Base-by-base conservation (phyloP, 1,140 invertebrate genomes). In the Cherax quadricarinatus region DNA sequence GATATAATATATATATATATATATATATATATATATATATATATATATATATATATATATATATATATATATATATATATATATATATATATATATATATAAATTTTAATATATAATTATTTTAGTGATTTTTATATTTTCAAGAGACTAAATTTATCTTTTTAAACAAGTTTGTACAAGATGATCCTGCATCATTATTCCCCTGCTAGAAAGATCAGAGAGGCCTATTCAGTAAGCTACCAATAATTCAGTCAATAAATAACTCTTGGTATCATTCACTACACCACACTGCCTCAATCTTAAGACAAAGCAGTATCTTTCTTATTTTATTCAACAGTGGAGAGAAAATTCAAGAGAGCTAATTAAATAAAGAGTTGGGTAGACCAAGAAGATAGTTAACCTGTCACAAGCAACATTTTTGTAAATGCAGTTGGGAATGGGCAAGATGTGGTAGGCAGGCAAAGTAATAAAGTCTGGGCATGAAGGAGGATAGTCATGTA, bases 221-320 rank as follows among this genome's bases (percentile, higher is more conserved):
- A 4, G 24, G 70, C 10, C 48, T 83, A 57, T 30, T 83, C 81
- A n/a, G 24, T 60, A 83, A 83, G 57, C 81, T 83, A 83, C 48
- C 81, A 83, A 83, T 24, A 21, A 75, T 9, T 75, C 51, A 60
- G n/a, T 83, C 81, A 60, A 60, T 83, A 57, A 83, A 53, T 83
- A 57, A 83, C 14, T 81, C 48, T 18, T 81, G 48, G 53, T 48
- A 81, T n/a, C 79, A 24, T 83, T 53, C 51, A 21, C 57, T 24
- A 83, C 51, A 57, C 51, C 4, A 30, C 57, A 51, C 51, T 83
- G 81, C 81, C 81, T 83, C 51, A 21, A 18, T 24, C 51, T 75
- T 7, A 9, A 5, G 70, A 10, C 24, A 4, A 1, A 18, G 21
- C 18, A 14, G 53, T 14, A 57, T 4, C 53, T 18, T 21, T 21